These are phyloP conservation scores for Catocala nupta DNA, from an alignment of 2,888 invertebrate genomes.

Conservation along the genomic window DNA sequence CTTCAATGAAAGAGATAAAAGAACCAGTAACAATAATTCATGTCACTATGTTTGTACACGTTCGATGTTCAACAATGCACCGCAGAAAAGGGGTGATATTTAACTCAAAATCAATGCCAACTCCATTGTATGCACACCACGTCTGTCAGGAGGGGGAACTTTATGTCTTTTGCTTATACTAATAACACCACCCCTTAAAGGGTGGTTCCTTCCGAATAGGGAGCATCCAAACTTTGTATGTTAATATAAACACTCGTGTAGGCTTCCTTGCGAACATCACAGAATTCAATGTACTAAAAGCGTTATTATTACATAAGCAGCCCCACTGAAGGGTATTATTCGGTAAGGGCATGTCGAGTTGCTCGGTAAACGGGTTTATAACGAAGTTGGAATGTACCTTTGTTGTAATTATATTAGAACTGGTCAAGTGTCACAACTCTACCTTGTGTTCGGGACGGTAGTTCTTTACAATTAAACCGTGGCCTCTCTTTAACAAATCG, in stretches of 20 bases:
- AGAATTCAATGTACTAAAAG: conserved; percentile 74
- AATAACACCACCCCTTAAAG: conserved; percentile 81
- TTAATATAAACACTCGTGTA: conserved; percentile 83
- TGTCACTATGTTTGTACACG: conserved; percentile 76
- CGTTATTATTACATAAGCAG: conserved; percentile 71
- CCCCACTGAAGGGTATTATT: conserved; percentile 65
- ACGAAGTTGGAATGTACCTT: conserved; percentile 38
- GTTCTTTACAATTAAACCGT: conserved; percentile 15
- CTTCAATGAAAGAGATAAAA: conserved; percentile 67
- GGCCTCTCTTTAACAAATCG: conserved; percentile 3
- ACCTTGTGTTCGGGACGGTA: conserved; percentile 12
- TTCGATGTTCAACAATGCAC: conserved; percentile 62
- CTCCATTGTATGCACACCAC: conserved; percentile 83
- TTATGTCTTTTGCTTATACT: conserved; percentile 84
- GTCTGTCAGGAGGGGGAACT: conserved; percentile 73
- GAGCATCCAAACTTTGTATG: conserved; percentile 80
- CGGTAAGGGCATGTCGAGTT: conserved; percentile 43
- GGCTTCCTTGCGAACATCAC: conserved; percentile 73
- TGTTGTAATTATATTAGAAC: conserved; percentile 34
- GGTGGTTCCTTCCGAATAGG: conserved; percentile 76
- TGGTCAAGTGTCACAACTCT: conserved; percentile 20
- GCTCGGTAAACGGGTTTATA: conserved; percentile 57
- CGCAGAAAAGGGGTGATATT: conserved; percentile 80
- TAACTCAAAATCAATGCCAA: conserved; percentile 84
- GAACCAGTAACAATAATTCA: conserved; percentile 79